These are phyloP conservation scores for Spilosoma lubricipeda DNA, from an alignment of 2,888 invertebrate genomes.

Conservation along the genomic window DNA sequence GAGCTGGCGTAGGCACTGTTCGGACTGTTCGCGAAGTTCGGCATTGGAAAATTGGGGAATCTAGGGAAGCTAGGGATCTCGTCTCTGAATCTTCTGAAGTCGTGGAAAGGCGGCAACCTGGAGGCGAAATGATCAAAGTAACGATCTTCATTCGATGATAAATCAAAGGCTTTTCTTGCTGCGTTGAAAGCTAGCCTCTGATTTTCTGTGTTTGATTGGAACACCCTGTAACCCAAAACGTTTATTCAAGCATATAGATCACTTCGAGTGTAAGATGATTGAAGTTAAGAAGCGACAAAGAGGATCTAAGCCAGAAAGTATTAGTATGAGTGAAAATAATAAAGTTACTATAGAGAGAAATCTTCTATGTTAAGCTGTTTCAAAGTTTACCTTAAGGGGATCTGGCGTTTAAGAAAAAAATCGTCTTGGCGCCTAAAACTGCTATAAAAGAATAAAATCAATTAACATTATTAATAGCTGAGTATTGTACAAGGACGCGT, in stretches of 20 bases:
- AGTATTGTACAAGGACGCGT: neutral
- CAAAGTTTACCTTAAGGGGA: conserved; percentile 37
- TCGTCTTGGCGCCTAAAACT: conserved; percentile 15
- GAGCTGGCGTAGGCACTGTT: conserved; percentile 84
- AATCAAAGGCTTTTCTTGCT: conserved; percentile 76
- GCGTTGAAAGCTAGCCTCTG: conserved; percentile 74
- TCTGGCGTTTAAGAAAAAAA: conserved; percentile 5
- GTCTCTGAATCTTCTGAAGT: conserved; percentile 27
- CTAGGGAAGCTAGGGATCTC: conserved; percentile 12
- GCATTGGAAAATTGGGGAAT: conserved; percentile 35
- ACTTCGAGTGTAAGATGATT: conserved; percentile 21
- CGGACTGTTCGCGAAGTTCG: conserved; percentile 56
- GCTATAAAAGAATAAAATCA: conserved; percentile 44
- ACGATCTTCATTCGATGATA: conserved; percentile 71
- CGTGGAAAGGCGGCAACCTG: conserved; percentile 61
- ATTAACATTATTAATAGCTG: conserved; percentile 18
- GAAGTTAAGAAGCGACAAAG: conserved; percentile 40
- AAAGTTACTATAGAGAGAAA: conserved; percentile 35
- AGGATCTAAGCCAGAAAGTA: conserved; percentile 20
- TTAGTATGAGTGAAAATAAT: conserved; percentile 32
- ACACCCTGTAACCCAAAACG: conserved; percentile 68
- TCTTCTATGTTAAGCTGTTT: conserved; percentile 17
- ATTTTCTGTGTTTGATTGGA: conserved; percentile 66
- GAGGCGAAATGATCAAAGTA: conserved; percentile 68
- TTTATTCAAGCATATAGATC: conserved; percentile 47